phyloP scores from a whole-genome alignment of 2,113 vertebrate genomes.

The Andinoacara biseriatus region DNA sequence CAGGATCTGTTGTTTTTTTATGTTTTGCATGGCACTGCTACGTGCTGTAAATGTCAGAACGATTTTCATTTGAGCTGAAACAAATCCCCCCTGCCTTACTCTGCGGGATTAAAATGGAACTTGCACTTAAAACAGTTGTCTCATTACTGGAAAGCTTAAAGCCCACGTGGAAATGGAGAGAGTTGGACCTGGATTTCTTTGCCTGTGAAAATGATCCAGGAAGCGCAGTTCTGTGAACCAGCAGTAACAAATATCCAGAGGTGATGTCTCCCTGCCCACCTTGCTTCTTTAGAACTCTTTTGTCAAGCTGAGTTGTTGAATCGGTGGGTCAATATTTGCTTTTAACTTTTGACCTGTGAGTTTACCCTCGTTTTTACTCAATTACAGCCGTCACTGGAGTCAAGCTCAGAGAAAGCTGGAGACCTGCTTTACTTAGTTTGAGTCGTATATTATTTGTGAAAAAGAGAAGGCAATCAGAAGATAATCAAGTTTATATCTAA shows the following conservation, averaged over 20 bases:
- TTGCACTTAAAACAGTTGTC: slow-evolving; percentile 40
- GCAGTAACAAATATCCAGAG: slow-evolving; percentile 34
- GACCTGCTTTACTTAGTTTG: not conserved
- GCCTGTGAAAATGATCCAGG: slow-evolving; percentile 37
- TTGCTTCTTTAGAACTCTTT: slow-evolving; percentile 49
- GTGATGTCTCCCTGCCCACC: slow-evolving; percentile 3
- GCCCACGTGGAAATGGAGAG: not conserved
- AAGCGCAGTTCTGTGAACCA: slow-evolving; percentile 12
- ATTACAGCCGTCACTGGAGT: slow-evolving; percentile 33
- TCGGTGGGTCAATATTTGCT: slow-evolving; percentile 78
- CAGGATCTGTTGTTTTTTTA: slow-evolving; percentile 8
- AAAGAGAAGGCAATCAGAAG: no score
- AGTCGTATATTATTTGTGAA: no score
- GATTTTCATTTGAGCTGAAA: slow-evolving; percentile 39
- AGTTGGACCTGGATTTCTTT: slow-evolving; percentile 20
- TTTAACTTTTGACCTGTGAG: slow-evolving; percentile 74
- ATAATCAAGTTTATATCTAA: no score
- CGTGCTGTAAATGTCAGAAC: slow-evolving; percentile 35
- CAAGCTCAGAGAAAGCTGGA: not conserved
- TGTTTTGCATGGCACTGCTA: not conserved
- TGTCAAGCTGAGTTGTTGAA: slow-evolving; percentile 59
- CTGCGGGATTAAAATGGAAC: slow-evolving; percentile 28
- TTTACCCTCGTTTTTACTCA: slow-evolving; percentile 68
- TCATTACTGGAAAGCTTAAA: slow-evolving; percentile 33
- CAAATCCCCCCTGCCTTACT: slow-evolving; percentile 15